A percentile compares a stretch with the other conserved stretches of the same genome.
Evolutionary conservation across 2,888 invertebrate genomes (phyloP).

Genomic region (Drosophila koepferae): DNA sequence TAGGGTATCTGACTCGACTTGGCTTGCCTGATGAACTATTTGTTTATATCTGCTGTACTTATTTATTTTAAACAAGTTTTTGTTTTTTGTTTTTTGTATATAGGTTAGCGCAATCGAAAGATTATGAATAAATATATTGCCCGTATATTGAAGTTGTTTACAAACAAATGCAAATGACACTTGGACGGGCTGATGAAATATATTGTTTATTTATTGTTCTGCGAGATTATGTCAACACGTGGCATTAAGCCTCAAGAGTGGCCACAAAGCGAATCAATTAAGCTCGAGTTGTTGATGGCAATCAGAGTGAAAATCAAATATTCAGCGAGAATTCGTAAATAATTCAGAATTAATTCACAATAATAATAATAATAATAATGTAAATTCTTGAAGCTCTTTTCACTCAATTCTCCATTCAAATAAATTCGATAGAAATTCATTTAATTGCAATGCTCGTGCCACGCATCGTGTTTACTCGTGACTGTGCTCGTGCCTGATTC

Average conservation of each 20-base stretch:
- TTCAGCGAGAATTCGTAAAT: too few relatives aligned
- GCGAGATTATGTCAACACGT: slow-evolving; percentile 1
- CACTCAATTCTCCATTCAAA: not conserved
- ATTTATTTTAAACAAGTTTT: too few relatives aligned
- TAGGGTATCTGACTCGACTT: not conserved
- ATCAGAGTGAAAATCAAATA: too few relatives aligned
- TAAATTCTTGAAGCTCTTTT: too few relatives aligned
- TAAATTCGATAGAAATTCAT: not conserved
- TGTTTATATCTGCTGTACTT: not conserved
- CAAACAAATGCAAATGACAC: slow-evolving; percentile 21
- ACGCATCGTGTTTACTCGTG: too few relatives aligned
- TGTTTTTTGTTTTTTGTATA: too few relatives aligned
- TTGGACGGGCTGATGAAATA: not conserved
- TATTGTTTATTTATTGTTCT: not conserved
- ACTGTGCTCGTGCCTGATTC: not conserved
- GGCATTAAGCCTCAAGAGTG: not conserved
- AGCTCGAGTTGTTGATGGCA: not conserved
- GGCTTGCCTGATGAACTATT: not conserved
- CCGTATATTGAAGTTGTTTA: slow-evolving; percentile 10
- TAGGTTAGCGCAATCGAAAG: too few relatives aligned
- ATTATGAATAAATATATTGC: too few relatives aligned
- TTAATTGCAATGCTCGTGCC: not conserved
- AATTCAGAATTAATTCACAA: too few relatives aligned
- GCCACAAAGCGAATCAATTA: not conserved
- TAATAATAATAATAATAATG: too few relatives aligned